A percentile compares a stretch with the other conserved stretches of the same genome.
These are phyloP conservation scores for Steinernema hermaphroditum DNA, from an alignment of 2,888 invertebrate genomes.

Conservation along the genomic window DNA sequence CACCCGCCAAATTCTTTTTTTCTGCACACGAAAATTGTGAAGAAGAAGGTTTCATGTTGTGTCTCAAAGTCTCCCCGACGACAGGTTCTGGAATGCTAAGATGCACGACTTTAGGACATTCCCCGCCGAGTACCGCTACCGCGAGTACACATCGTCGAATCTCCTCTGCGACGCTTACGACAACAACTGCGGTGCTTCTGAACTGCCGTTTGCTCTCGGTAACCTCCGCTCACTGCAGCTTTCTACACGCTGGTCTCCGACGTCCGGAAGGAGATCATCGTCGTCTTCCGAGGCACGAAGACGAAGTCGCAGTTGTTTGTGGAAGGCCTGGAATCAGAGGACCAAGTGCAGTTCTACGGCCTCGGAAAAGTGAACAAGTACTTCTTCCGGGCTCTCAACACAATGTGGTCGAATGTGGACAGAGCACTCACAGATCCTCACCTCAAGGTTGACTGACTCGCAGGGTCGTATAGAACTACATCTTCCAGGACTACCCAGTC, in stretches of 20 bases:
- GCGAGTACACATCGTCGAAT: slow-evolving; percentile 12
- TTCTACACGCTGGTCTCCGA: slow-evolving; percentile 50
- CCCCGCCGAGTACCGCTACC: neutral
- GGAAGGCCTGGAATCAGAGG: slow-evolving; percentile 56
- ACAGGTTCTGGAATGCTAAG: neutral
- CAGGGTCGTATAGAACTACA: neutral
- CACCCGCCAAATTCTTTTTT: slow-evolving; percentile 28
- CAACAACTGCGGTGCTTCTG: neutral
- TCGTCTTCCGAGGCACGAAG: slow-evolving; percentile 58
- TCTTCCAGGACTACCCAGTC: slow-evolving; percentile 51
- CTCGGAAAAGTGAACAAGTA: slow-evolving; percentile 59
- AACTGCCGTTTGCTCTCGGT: neutral
- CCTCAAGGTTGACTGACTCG: slow-evolving; percentile 41
- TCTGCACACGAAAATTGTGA: neutral
- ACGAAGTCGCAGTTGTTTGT: slow-evolving; percentile 54
- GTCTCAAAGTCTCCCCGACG: neutral
- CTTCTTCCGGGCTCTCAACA: slow-evolving; percentile 53
- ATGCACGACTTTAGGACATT: slow-evolving; percentile 1
- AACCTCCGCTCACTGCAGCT: no score
- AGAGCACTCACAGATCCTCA: slow-evolving; percentile 43
- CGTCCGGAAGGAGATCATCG: slow-evolving; percentile 43
- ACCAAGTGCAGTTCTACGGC: slow-evolving; percentile 53
- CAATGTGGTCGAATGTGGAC: slow-evolving; percentile 53
- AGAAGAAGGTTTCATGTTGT: no score
- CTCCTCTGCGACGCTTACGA: slow-evolving; percentile 7